These are phyloP conservation scores for Microctonus brassicae DNA, from an alignment of 2,888 invertebrate genomes.

Conservation along the genomic window DNA sequence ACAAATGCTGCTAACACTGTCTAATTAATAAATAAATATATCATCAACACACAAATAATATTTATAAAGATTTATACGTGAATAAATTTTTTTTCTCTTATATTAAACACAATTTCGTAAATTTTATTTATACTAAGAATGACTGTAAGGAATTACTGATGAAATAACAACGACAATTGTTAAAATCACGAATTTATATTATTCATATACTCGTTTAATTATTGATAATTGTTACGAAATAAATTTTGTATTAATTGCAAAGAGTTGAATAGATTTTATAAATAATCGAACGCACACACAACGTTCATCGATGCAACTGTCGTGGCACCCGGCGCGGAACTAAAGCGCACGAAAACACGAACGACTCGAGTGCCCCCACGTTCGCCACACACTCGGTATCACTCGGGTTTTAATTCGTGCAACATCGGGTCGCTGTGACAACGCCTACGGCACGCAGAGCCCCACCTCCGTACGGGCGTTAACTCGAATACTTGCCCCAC, in stretches of 20 bases:
- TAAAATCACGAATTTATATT: neutral
- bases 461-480: constrained; percentile 66
- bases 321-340: constrained; percentile 69
- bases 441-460: constrained; percentile 54
- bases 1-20: neutral
- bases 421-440: constrained; percentile 44
- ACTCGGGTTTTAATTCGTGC: constrained; percentile 43
- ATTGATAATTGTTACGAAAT: constrained; percentile 1
- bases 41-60: neutral
- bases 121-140: neutral
- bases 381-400: constrained; percentile 41
- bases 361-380: constrained; percentile 59
- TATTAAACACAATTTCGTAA: neutral
- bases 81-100: neutral
- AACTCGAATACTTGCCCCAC: constrained; percentile 50
- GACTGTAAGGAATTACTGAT: neutral
- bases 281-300: constrained; percentile 52
- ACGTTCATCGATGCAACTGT: constrained; percentile 66
- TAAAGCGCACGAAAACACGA: constrained; percentile 67
- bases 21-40: neutral
- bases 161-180: neutral
- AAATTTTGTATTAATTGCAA: neutral
- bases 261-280: neutral
- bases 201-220: neutral
- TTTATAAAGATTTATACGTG: neutral